Evolutionary conservation across 2,797 vertebrate species (phyloP).

Genomic region (Denticeps clupeoides): DNA sequence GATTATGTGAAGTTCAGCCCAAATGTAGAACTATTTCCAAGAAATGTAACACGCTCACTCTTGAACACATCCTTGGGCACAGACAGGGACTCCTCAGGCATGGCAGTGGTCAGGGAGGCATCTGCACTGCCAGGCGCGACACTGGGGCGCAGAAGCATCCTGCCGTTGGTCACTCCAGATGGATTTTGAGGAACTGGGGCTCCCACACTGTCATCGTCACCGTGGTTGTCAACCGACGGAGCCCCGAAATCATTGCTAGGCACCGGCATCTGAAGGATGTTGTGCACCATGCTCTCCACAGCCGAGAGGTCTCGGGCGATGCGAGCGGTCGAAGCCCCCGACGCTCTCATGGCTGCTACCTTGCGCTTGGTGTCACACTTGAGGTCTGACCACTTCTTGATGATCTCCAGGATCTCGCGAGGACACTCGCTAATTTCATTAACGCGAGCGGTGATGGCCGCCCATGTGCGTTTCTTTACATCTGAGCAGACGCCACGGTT

Average conservation of each 20-base stretch:
- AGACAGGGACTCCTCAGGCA: not conserved
- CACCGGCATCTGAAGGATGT: conserved; percentile 56
- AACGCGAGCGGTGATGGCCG: conserved; percentile 29
- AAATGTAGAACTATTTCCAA: not conserved
- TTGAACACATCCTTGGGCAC: too few relatives aligned
- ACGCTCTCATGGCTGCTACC: conserved; percentile 39
- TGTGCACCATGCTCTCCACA: conserved; percentile 60
- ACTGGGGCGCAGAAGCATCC: conserved; percentile 9
- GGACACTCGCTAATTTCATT: conserved; percentile 42
- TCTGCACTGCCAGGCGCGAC: conserved; percentile 6
- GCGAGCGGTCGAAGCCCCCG: conserved; percentile 32
- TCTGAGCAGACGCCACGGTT: conserved; percentile 34
- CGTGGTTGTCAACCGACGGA: conserved; percentile 15
- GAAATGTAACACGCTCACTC: too few relatives aligned
- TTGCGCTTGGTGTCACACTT: conserved; percentile 64
- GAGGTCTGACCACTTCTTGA: conserved; percentile 70
- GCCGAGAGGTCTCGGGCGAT: conserved; percentile 45
- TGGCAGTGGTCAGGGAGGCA: conserved; percentile 5
- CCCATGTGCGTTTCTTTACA: conserved; percentile 38
- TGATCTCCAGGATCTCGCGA: conserved; percentile 51
- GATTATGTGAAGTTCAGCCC: not conserved
- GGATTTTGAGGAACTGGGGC: conserved; percentile 4
- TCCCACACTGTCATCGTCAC: conserved; percentile 25
- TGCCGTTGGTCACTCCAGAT: conserved; percentile 16
- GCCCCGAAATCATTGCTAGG: conserved; percentile 22